Base-by-base conservation (phyloP, 2,113 vertebrate genomes). In the Hemichromis elongatus region DNA sequence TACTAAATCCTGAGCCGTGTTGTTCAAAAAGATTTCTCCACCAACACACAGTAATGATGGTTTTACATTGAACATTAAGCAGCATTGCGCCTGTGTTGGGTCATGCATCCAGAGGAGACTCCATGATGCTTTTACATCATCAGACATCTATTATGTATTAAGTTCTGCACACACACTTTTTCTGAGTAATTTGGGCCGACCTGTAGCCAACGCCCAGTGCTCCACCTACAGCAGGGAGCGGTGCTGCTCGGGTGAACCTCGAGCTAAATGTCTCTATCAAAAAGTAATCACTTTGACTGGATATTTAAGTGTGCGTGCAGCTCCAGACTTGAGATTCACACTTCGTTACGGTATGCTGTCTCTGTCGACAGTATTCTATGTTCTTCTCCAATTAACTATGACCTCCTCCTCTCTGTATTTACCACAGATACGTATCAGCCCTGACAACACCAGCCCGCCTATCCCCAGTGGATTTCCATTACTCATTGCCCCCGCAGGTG, bases 381-480 rank as follows among this genome's bases (percentile, higher is more conserved):
- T 53, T 61, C 45, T 82, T 59, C 73, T 84, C 5, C 30, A 80
- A 30, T 61, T 73, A 73, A 86, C 47, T 63, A 19, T 78, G 63
- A 75, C n/a, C 81, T 80, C 52, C 79, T 77, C 52, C 53, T 86
- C 63, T 86, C 30, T 91, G 45, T 86, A 40, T 86, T 83, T 81
- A 6, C 78, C 88, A 5, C 96, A 99, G 98, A 95, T 99, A 99
- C 2, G 98, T 99, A 96, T 99, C 98, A 2, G 98, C 98, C 59
- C 95, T 99, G 95, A 99, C 98, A 85, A 99, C 98, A 68, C 98
- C 98, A 89, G 98, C 98, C 68, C 98, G 96, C 90, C 97, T 99
- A 90, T 99, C 98, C 1, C 98, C 98, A 1, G 97, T 98, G 82
- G 98, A 99, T 95, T 97, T 98, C 96, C 98, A 98, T 95, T 99